These are phyloP conservation scores for Vollenhovia emeryi DNA, from an alignment of 1,140 invertebrate genomes.

Conservation along the genomic window DNA sequence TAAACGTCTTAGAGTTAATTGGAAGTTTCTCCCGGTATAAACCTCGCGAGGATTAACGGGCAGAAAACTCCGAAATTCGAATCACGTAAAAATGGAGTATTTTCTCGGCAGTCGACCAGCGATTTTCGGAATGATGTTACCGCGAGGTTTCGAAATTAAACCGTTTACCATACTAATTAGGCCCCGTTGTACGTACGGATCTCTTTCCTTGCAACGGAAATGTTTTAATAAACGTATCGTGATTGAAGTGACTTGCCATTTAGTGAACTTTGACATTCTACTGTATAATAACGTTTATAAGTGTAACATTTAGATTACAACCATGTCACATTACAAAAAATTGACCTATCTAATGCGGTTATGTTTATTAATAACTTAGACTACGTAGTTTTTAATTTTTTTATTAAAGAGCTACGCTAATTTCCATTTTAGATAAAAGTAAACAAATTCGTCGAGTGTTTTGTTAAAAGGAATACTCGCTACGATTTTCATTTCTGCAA, in stretches of 20 bases:
- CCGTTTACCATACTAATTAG: constrained; percentile 40
- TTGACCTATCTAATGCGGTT: not conserved
- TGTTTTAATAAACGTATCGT: constrained; percentile 13
- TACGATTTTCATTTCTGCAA: not conserved
- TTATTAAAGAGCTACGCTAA: not conserved
- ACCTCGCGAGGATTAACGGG: constrained; percentile 39
- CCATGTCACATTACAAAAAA: not conserved
- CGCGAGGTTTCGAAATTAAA: constrained; percentile 19
- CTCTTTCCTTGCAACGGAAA: not conserved
- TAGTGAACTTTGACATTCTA: not conserved
- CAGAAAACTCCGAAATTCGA: constrained; percentile 28
- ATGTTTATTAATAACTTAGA: not conserved
- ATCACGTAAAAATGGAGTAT: constrained; percentile 50
- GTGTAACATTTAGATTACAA: not conserved
- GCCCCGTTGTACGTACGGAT: not conserved
- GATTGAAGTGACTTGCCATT: not conserved
- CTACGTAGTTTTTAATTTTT: not conserved
- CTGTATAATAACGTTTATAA: not conserved
- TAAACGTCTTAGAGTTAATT: constrained; percentile 52
- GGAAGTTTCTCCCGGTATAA: constrained; percentile 21
- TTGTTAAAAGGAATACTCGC: not conserved
- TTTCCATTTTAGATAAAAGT: not conserved
- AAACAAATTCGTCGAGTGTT: not conserved
- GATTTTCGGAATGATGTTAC: constrained; percentile 30
- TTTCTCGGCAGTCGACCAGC: not conserved